A percentile compares a stretch with the other conserved stretches of the same genome.
phyloP scores from a whole-genome alignment of 2,888 invertebrate species.

The Dicranocentrus wangi region DNA sequence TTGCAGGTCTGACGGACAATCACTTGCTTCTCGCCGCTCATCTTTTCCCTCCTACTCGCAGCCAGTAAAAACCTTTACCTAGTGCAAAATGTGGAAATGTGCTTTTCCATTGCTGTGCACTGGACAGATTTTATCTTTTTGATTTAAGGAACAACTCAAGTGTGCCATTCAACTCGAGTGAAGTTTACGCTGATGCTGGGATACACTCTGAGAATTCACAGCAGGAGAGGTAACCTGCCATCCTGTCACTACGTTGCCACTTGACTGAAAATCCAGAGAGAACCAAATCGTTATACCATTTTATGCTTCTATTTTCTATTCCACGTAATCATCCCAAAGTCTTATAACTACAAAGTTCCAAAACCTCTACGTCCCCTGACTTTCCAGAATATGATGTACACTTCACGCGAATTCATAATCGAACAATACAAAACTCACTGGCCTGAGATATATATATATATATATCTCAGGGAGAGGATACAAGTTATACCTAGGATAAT shows the following conservation, averaged over 20 bases:
- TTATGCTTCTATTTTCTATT: too few relatives aligned
- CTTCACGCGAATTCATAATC: too few relatives aligned
- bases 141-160: not conserved
- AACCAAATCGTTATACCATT: too few relatives aligned
- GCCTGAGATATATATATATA: too few relatives aligned
- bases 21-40: not conserved
- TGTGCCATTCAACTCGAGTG: not conserved
- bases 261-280: slow-evolving; percentile 6
- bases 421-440: too few relatives aligned
- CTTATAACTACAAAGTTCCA: too few relatives aligned
- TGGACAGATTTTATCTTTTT: not conserved
- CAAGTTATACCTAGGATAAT: too few relatives aligned
- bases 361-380: too few relatives aligned
- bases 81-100: slow-evolving; percentile 12
- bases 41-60: not conserved
- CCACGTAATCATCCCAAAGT: too few relatives aligned
- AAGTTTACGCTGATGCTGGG: not conserved
- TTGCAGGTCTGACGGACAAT: slow-evolving; percentile 34
- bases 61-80: not conserved
- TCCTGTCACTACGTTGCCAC: slow-evolving; percentile 1
- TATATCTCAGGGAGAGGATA: too few relatives aligned
- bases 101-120: not conserved
- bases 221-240: not conserved
- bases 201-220: slow-evolving; percentile 4
- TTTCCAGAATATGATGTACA: too few relatives aligned